These are phyloP conservation scores for Lasiommata megera DNA, from an alignment of 2,888 invertebrate genomes.

Conservation along the genomic window DNA sequence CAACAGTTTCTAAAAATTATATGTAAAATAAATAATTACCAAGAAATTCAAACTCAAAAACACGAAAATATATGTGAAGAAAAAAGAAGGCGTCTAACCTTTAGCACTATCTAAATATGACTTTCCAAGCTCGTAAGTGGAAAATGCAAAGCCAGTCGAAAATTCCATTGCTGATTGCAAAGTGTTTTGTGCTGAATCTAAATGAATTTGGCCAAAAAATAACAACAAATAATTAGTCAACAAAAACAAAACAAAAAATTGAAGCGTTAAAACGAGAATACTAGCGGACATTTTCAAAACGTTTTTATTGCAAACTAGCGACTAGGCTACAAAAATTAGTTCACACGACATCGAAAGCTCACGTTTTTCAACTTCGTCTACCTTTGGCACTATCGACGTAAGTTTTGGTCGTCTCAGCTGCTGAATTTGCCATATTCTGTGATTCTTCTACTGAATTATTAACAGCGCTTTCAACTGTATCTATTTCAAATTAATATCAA, in stretches of 20 bases:
- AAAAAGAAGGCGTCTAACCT: conserved; percentile 37
- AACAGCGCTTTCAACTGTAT: conserved; percentile 43
- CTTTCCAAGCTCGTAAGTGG: conserved; percentile 57
- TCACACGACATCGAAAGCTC: conserved; percentile 24
- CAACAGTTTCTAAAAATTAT: conserved; percentile 55
- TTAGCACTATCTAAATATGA: conserved; percentile 57
- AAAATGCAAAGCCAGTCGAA: conserved; percentile 50
- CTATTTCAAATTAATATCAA: conserved; percentile 34
- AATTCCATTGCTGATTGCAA: conserved; percentile 52
- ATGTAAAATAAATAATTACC: conserved; percentile 28
- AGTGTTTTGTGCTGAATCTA: conserved; percentile 60
- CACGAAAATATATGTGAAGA: not conserved
- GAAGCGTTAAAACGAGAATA: not conserved
- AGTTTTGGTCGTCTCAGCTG: conserved; percentile 52
- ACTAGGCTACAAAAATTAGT: not conserved
- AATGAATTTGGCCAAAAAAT: conserved; percentile 38
- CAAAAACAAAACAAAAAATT: not conserved
- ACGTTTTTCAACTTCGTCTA: conserved; percentile 35
- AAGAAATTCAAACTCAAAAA: conserved; percentile 11
- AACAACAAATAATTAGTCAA: conserved; percentile 19
- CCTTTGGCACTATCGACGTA: conserved; percentile 62
- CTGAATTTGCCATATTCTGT: conserved; percentile 51
- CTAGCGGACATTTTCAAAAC: not conserved
- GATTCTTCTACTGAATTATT: conserved; percentile 53
- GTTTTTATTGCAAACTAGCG: not conserved